Evolutionary conservation across 2,888 invertebrate species (phyloP), one percentile per base, ranked within the genome.

Genomic region (Euplexia lucipara): DNA sequence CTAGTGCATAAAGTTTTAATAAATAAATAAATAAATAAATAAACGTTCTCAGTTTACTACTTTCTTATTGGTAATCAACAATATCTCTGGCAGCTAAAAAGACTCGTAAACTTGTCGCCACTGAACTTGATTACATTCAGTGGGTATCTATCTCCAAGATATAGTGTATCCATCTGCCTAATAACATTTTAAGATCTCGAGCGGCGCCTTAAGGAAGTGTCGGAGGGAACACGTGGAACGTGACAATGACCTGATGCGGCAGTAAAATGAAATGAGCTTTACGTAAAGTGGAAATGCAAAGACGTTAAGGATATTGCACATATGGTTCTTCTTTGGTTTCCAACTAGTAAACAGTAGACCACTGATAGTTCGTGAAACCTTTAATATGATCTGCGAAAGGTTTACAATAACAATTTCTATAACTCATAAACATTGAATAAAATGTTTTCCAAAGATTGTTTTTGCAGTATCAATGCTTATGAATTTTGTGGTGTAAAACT

Each of bases 71-170:
- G 32, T 67, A 12, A 67, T 59, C 58, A 64, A 70, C 63, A 67
- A 62, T 59, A 58, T 64, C 41, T 58, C 63, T 56, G 49, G 57
- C 42, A 49, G 57, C 26, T 61, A 64, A 77, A 77, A 56, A 47
- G 48, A 47, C 52, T 73, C 70, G 62, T 77, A 74, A 77, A 74
- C 56, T 58, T 52, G 58, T 35, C 48, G 32, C 47, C 53, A 53
- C 56, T 48, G 26, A 62, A 57, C 70, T 70, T 63, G 57, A 77
- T 78, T 74, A 70, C 64, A 60, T 67, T 70, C 67, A 74, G 59
- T 51, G 39, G 59, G 53, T 65, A 37, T 58, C 18, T 65, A 37
- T 58, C 18, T 44, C 16, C 26, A 61, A 71, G 71, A 74, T 63
- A 58, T 69, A 69, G 48, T 59, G 70, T 58, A 59, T 64, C 64